phyloP scores from a whole-genome alignment of 2,797 vertebrate genomes.

The Cynodonichthys magdalenae region DNA sequence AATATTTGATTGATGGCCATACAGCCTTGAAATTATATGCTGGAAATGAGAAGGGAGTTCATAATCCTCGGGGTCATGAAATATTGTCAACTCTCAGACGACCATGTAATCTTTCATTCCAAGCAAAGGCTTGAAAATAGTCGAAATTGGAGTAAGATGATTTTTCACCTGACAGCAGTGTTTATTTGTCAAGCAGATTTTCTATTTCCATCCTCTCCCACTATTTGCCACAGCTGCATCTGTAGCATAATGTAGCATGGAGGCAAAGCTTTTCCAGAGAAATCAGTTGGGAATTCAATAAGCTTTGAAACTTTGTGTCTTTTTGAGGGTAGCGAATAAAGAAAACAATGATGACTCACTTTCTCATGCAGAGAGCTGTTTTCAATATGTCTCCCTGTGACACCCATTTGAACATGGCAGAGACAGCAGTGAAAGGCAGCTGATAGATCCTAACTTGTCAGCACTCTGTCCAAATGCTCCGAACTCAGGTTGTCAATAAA shows the following conservation, averaged over 20 bases:
- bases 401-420: constrained; percentile 37
- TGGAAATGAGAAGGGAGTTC: constrained; percentile 29
- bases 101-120: constrained; percentile 40
- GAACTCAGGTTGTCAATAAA: constrained; percentile 22
- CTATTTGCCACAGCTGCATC: constrained; percentile 49
- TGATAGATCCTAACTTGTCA: constrained; percentile 22
- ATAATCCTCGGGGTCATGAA: constrained; percentile 28
- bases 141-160: constrained; percentile 44
- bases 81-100: constrained; percentile 27
- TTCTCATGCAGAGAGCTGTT: constrained; percentile 48
- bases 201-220: constrained; percentile 49
- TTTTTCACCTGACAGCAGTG: constrained; percentile 56
- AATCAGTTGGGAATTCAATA: constrained; percentile 65
- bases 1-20: constrained; percentile 37
- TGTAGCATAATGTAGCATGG: constrained; percentile 38
- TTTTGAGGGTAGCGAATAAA: constrained; percentile 49
- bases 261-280: constrained; percentile 32
- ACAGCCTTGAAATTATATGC: constrained; percentile 39
- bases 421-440: constrained; percentile 35
- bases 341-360: constrained; percentile 58
- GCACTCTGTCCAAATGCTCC: constrained; percentile 30
- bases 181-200: constrained; percentile 62
- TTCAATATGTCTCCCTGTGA: constrained; percentile 48
- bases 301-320: constrained; percentile 58
- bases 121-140: constrained; percentile 44